Conservation (phyloP, 2,797 vertebrate species). For the Epinephelus awoara region DNA sequence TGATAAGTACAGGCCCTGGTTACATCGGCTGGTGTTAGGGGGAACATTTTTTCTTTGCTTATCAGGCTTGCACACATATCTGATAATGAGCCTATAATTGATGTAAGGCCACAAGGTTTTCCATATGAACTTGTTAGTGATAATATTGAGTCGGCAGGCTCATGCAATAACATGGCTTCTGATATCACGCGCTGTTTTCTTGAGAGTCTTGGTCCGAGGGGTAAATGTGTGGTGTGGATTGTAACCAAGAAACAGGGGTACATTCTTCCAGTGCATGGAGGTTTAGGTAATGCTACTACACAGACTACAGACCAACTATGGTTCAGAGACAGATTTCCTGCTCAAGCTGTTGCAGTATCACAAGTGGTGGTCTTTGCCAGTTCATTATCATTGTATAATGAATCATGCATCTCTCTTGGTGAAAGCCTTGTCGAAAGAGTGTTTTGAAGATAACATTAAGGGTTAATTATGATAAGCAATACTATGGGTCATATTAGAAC, state of each 20-base stretch:
- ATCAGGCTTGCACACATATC: constrained; percentile 25
- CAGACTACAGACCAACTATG: constrained; percentile 30
- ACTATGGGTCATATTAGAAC: not conserved
- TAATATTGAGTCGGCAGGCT: not conserved
- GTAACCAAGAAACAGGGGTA: constrained; percentile 5
- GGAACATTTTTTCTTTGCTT: constrained; percentile 15
- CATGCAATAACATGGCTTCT: constrained; percentile 16
- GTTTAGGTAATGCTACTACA: constrained; percentile 34
- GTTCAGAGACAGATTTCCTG: constrained; percentile 31
- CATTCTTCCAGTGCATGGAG: constrained; percentile 22
- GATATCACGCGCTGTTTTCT: constrained; percentile 24
- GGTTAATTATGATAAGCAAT: constrained; percentile 22
- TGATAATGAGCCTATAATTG: constrained; percentile 11
- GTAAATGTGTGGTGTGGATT: constrained; percentile 35
- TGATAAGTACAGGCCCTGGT: not conserved
- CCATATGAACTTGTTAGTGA: constrained; percentile 15
- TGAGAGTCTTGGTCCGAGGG: constrained; percentile 18
- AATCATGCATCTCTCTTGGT: not conserved
- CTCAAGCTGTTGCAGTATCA: constrained; percentile 13
- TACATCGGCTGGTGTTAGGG: not conserved
- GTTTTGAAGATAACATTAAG: constrained; percentile 8
- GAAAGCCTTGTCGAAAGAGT: constrained; percentile 3
- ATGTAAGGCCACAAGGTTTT: constrained; percentile 9
- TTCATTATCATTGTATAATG: constrained; percentile 14
- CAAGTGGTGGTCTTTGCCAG: constrained; percentile 9